Evolutionary conservation across 2,113 vertebrate species (phyloP), one percentile per base, ranked within the genome.

Genomic region (Perca schrenkii): DNA sequence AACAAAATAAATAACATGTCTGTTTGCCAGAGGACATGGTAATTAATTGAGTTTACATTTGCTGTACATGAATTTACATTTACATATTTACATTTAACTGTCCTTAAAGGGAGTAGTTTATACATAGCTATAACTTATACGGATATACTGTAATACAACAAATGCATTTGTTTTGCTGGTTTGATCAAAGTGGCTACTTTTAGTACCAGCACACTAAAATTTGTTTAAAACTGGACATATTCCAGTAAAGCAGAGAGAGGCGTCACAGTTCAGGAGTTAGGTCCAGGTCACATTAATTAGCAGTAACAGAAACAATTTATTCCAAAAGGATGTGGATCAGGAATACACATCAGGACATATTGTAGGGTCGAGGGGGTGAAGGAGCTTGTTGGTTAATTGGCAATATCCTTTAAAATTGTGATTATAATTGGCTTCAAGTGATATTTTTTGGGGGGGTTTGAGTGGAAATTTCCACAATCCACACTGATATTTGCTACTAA

Each of bases 221-320:
- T 31, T 17, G 21, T 43, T 43, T 43, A 25, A 40, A 17, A 52
- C 22, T 71, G 73, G 11, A 36, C 12, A 46, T 52, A 53, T 50
- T 50, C 5, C 19, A 19, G 61, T 19, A 52, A 31, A 60, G 50
- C 16, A 0, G 11, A 28, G 34, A 70, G 50, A 25, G 43, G 31
- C 3, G 15, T 66, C 54, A 36, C 57, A 47, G 77, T 53, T 69
- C 68, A 74, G 25, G 63, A 46, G 72, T 73, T 49, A 22, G 34
- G 73, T 73, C 56, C 50, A 49, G 66, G 76, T 83, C 60, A 66
- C 53, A 57, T 56, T 89, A 61, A 86, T 83, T 83, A 83, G 47
- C 73, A 74, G 46, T 66, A 57, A 17, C 60, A 65, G 47, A 60
- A 56, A 77, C 50, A 21, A 76, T 67, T 79, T 77, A 70, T 74